Percentiles rank a stretch among this genome's conserved stretches.
Conservation (phyloP, 2,113 vertebrate genomes). For the Nymphicus hollandicus region DNA sequence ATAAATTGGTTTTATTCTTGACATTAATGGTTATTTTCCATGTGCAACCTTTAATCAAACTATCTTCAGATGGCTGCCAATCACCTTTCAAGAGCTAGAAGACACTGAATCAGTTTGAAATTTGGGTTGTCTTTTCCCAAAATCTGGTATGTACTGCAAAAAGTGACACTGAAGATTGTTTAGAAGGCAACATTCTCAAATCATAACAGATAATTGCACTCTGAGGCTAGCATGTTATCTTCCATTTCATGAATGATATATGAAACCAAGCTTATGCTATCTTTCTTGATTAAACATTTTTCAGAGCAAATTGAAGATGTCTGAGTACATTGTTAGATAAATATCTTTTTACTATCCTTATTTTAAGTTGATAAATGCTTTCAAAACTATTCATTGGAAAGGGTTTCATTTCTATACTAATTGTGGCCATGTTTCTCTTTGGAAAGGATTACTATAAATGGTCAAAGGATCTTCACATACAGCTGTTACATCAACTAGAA, state of each 20-base stretch:
- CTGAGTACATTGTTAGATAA: not conserved
- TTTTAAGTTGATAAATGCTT: conserved; percentile 8
- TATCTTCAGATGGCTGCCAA: not conserved
- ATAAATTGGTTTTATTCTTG: not conserved
- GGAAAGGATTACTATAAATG: not conserved
- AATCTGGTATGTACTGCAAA: not conserved
- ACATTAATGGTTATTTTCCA: not conserved
- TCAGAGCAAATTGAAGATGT: not conserved
- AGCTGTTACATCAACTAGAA: not conserved
- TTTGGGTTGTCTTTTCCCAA: not conserved
- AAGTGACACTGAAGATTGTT: not conserved
- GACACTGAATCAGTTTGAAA: not conserved
- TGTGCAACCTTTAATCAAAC: not conserved
- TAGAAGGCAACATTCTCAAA: not conserved
- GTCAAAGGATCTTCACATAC: not conserved
- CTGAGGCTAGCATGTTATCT: not conserved
- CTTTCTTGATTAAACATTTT: not conserved
- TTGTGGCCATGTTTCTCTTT: not conserved
- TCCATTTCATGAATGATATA: not conserved
- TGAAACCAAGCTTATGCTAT: not conserved
- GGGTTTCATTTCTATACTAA: not conserved
- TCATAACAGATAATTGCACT: not conserved
- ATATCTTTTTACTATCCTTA: not conserved
- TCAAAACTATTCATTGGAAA: not conserved
- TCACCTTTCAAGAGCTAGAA: not conserved